phyloP scores from a whole-genome alignment of 2,888 invertebrate species.

The Eilema sororculum region DNA sequence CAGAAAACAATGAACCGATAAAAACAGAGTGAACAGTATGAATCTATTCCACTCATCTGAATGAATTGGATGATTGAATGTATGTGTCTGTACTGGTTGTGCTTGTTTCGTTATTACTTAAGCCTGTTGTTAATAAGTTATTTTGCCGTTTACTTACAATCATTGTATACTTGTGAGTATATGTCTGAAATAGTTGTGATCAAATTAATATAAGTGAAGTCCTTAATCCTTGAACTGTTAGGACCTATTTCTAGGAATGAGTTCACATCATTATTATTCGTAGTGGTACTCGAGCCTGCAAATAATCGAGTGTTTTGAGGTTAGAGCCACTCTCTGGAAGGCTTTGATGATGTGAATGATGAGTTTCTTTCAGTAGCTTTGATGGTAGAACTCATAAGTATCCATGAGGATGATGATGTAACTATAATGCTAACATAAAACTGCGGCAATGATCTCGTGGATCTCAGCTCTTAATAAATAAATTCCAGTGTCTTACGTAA shows the following conservation, averaged over 20 bases:
- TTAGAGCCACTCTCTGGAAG: not conserved
- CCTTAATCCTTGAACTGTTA: not conserved
- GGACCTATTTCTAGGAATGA: not conserved
- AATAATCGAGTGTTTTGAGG: not conserved
- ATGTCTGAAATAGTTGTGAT: conserved; percentile 41
- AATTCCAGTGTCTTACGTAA: conserved; percentile 73
- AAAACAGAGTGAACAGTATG: conserved; percentile 61
- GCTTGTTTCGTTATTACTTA: conserved; percentile 29
- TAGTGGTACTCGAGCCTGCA: not conserved
- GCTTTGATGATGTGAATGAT: not conserved
- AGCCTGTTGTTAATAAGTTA: conserved; percentile 34
- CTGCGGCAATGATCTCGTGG: conserved; percentile 1
- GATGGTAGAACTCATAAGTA: not conserved
- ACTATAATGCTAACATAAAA: not conserved
- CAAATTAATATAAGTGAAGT: conserved; percentile 34
- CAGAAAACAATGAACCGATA: conserved; percentile 54
- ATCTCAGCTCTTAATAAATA: conserved; percentile 68
- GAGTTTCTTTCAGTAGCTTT: not conserved
- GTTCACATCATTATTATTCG: not conserved
- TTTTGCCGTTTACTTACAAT: conserved; percentile 36
- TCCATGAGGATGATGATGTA: not conserved
- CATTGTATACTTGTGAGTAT: conserved; percentile 28
- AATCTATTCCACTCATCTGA: conserved; percentile 20
- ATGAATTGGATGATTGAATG: conserved; percentile 22
- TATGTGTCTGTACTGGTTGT: conserved; percentile 18